Evolutionary conservation across 2,888 invertebrate genomes (phyloP).

Genomic region (Endotricha flammealis): DNA sequence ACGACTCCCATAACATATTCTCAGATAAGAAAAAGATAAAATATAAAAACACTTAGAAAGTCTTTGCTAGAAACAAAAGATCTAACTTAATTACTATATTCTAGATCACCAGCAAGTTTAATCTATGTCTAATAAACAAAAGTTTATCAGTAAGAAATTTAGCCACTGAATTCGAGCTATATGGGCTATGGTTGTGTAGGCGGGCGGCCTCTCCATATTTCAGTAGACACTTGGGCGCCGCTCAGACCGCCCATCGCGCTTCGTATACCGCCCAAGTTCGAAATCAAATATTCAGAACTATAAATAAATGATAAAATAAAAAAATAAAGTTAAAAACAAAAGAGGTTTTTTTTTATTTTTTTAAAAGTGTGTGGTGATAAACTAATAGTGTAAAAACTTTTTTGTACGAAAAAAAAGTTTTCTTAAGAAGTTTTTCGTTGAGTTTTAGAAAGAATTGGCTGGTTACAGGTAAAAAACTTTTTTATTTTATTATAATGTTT

Average conservation of each 20-base stretch:
- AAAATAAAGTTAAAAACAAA: background rate
- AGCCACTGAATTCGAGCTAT: no score
- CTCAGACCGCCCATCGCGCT: background rate
- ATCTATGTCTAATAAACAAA: no score
- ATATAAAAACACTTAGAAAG: no score
- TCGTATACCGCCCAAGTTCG: background rate
- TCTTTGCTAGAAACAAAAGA: no score
- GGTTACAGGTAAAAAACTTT: background rate
- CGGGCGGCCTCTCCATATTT: background rate
- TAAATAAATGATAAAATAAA: background rate
- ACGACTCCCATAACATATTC: no score
- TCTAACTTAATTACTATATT: no score
- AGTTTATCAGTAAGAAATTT: no score
- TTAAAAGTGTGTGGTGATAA: background rate
- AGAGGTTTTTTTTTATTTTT: background rate
- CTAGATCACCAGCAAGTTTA: no score
- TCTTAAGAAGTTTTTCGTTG: background rate
- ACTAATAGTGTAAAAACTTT: background rate
- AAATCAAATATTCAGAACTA: background rate
- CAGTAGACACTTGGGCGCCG: background rate
- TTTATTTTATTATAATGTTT: no score
- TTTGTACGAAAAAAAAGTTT: background rate
- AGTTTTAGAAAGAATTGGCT: background rate
- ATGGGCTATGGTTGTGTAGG: no score
- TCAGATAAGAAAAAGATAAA: no score